Percentiles rank a stretch among this genome's conserved stretches.
Conservation (phyloP, 92 coral and sea anemone genomes). For the Hydrozoanthus gracilis region DNA sequence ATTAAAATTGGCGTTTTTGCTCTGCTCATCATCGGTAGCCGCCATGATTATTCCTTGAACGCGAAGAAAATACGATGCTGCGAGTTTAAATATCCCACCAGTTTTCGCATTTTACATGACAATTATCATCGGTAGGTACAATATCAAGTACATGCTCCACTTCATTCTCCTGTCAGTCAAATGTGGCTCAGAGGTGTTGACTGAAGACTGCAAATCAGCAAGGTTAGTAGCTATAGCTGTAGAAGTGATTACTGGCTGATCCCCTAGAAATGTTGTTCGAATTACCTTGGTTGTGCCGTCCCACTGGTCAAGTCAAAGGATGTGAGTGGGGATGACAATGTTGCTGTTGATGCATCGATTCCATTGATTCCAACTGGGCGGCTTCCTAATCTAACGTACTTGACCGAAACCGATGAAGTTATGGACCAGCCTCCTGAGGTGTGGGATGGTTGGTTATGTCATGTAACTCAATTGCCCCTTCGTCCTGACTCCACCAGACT, state of each 20-base stretch:
- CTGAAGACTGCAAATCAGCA: neutral
- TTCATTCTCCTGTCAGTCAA: slow-evolving; percentile 5
- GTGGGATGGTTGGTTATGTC: neutral
- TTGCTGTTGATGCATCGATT: neutral
- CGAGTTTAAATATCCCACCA: neutral
- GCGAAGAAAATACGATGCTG: neutral
- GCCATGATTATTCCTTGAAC: neutral
- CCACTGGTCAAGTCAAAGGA: slow-evolving; percentile 35
- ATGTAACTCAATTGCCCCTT: slow-evolving; percentile 11
- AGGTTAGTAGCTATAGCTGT: slow-evolving; percentile 29
- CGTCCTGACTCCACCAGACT: slow-evolving; percentile 24
- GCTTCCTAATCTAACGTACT: neutral
- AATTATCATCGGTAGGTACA: slow-evolving; percentile 46
- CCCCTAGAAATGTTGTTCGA: slow-evolving; percentile 12
- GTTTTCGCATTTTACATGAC: slow-evolving; percentile 13
- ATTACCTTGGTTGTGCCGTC: slow-evolving; percentile 23
- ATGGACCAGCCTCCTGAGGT: neutral
- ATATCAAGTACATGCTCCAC: slow-evolving; percentile 15
- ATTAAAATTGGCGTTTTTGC: slow-evolving; percentile 3
- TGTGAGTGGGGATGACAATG: slow-evolving; percentile 12
- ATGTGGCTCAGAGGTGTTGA: slow-evolving; percentile 16
- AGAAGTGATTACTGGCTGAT: no score
- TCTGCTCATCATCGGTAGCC: slow-evolving; percentile 4
- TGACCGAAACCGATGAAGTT: neutral
- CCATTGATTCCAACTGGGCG: neutral